A percentile compares a stretch with the other conserved stretches of the same genome.
Evolutionary conservation across 2,113 vertebrate genomes (phyloP).

Genomic region (Phasianus colchicus): DNA sequence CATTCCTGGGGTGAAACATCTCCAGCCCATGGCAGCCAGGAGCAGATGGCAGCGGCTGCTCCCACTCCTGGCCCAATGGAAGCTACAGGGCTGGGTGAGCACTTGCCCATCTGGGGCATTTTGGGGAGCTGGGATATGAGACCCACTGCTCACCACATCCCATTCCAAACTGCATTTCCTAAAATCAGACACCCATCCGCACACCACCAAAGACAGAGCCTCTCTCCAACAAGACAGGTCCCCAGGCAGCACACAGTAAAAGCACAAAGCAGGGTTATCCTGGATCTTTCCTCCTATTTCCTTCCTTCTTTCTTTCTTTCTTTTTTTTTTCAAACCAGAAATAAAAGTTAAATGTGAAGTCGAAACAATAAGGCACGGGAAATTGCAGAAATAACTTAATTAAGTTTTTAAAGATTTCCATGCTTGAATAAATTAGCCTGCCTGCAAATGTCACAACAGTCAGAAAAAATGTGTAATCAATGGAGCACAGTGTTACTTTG

Average conservation of each 20-base stretch:
- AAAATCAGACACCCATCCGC: accelerated
- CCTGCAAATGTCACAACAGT: constrained; percentile 87
- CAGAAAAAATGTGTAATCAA: constrained; percentile 80
- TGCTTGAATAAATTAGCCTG: constrained; percentile 86
- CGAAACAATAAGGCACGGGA: constrained; percentile 82
- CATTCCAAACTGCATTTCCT: neutral
- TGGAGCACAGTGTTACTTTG: constrained; percentile 75
- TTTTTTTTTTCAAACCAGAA: constrained; percentile 68
- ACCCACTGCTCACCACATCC: too few species aligned
- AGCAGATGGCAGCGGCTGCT: neutral
- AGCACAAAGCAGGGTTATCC: neutral
- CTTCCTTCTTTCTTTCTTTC: neutral
- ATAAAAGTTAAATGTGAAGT: constrained; percentile 81
- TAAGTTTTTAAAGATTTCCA: constrained; percentile 89
- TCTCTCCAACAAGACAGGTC: accelerated
- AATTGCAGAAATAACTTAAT: constrained; percentile 87
- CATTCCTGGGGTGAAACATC: accelerated
- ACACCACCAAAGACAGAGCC: accelerated
- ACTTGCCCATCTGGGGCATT: accelerated
- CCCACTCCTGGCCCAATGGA: neutral
- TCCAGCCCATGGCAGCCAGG: neutral
- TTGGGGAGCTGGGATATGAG: neutral
- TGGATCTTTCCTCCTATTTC: neutral
- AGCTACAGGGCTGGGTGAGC: neutral
- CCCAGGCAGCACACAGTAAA: neutral